A percentile compares a stretch with the other conserved stretches of the same genome.
These are phyloP conservation scores for Ailurus styani DNA, from an alignment of 2,113 vertebrate species.

Conservation along the genomic window DNA sequence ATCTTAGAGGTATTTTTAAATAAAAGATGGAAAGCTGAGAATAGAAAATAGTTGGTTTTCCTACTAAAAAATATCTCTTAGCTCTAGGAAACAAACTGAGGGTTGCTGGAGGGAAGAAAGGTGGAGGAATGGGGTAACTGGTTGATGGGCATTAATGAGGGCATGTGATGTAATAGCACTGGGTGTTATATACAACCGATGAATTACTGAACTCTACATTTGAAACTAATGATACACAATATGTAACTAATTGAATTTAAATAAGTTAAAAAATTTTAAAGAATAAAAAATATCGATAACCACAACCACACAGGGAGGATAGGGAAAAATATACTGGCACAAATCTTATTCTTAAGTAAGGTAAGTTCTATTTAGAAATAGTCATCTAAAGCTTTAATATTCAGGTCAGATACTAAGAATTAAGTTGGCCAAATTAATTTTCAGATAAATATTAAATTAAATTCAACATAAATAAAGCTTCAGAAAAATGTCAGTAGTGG, in stretches of 20 bases:
- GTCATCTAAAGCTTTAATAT: neutral
- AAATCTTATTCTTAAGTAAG: neutral
- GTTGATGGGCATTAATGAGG: neutral
- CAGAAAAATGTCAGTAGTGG: neutral
- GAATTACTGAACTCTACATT: neutral
- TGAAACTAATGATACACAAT: neutral
- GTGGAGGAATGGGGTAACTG: neutral
- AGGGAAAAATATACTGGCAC: neutral
- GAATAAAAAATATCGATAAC: neutral
- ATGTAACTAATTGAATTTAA: neutral
- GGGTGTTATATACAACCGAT: neutral
- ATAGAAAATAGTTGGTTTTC: neutral
- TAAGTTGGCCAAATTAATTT: neutral
- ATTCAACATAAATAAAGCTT: neutral
- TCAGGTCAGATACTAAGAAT: neutral
- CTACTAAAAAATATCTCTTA: neutral
- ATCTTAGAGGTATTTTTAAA: neutral
- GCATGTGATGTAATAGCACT: neutral
- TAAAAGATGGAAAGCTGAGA: neutral
- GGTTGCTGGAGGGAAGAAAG: neutral
- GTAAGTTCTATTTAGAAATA: neutral
- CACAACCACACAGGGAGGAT: neutral
- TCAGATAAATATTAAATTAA: neutral
- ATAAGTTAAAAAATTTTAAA: neutral
- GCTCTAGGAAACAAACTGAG: neutral